These are phyloP conservation scores for Mystacornis crossleyi DNA, from an alignment of 2,113 vertebrate genomes.

Conservation along the genomic window DNA sequence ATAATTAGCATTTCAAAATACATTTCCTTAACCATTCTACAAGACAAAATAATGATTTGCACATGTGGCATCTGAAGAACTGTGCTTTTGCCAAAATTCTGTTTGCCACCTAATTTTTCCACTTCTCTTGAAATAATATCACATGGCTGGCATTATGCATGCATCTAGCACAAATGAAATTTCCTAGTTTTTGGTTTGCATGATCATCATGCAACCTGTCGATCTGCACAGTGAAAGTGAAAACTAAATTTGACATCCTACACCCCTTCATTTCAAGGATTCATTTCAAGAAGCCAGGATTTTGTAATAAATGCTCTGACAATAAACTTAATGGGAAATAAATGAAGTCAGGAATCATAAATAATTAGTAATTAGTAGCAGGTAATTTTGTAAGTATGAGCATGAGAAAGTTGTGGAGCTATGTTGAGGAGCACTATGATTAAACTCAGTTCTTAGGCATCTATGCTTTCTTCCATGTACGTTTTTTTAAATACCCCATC, in stretches of 20 bases:
- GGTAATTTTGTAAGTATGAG: not conserved
- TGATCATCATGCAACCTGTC: not conserved
- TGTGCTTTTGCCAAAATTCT: conserved; percentile 10
- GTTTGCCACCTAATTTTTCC: conserved; percentile 40
- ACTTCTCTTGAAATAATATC: not conserved
- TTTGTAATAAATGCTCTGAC: not conserved
- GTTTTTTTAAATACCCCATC: not conserved
- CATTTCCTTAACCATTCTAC: conserved; percentile 5
- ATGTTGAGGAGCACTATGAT: not conserved
- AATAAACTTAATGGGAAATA: not conserved
- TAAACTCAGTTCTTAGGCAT: not conserved
- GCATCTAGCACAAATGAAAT: not conserved
- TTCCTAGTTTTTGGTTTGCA: not conserved
- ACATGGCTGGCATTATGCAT: not conserved
- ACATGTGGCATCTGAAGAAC: conserved; percentile 24
- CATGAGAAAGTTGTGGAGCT: not conserved
- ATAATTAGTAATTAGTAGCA: not conserved
- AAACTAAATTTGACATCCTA: not conserved
- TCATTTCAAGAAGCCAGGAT: not conserved
- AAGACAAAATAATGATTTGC: conserved; percentile 43
- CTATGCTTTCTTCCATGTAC: not conserved
- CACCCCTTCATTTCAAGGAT: not conserved
- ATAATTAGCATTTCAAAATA: conserved; percentile 43
- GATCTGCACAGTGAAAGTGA: not conserved
- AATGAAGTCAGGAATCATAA: not conserved